phyloP scores from a whole-genome alignment of 2,113 vertebrate species.

The Elephantulus edwardii region DNA sequence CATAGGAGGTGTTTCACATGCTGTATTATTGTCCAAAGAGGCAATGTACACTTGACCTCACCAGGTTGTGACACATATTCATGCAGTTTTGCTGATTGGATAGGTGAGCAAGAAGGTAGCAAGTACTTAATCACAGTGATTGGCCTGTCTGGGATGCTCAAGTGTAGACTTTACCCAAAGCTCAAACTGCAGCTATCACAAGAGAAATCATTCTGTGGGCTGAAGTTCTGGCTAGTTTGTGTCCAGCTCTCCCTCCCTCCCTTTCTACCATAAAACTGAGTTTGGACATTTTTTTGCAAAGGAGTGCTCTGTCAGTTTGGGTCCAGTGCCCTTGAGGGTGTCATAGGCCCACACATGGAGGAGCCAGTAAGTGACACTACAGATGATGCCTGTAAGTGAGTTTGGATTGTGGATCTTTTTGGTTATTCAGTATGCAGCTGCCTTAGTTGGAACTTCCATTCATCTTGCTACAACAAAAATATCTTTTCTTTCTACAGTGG shows the following conservation, averaged over 20 bases:
- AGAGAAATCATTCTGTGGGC: not conserved
- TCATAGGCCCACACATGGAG: not conserved
- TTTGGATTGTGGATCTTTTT: not conserved
- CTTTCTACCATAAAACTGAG: not conserved
- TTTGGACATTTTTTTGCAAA: constrained; percentile 18
- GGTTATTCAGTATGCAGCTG: not conserved
- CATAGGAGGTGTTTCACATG: not conserved
- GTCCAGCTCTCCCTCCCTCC: not conserved
- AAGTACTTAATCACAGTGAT: not conserved
- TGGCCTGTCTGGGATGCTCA: not conserved
- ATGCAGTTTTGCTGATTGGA: not conserved
- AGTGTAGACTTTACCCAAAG: not conserved
- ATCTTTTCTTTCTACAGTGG: not conserved
- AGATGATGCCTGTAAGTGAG: not conserved
- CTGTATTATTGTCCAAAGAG: not conserved
- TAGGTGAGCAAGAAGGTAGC: not conserved
- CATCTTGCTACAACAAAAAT: not conserved
- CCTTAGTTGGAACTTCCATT: not conserved
- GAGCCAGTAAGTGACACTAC: not conserved
- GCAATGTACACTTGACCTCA: not conserved
- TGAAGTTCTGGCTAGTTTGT: not conserved
- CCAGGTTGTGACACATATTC: fast-evolving
- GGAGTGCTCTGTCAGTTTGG: not conserved
- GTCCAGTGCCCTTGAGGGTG: not conserved
- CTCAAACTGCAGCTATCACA: not conserved